Evolutionary conservation across 2,113 vertebrate genomes (phyloP).

Genomic region (Abramis brama): DNA sequence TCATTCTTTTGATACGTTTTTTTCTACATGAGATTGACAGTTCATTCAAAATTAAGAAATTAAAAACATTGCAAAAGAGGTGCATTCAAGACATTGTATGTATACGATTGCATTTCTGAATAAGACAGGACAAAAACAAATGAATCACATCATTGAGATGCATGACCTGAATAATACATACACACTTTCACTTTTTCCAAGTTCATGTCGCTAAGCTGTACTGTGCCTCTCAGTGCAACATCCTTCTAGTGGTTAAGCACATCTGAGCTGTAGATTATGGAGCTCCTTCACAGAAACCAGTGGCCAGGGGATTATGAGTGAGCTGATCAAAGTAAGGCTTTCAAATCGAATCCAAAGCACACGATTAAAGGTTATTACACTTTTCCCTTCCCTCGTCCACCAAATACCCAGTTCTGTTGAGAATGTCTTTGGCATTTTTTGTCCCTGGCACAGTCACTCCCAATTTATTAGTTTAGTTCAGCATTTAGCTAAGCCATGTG

Average conservation of each 20-base stretch:
- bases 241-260: slow-evolving; percentile 13
- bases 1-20: neutral
- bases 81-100: neutral
- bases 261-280: slow-evolving; percentile 30
- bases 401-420: neutral
- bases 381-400: slow-evolving; percentile 1
- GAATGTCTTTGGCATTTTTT: neutral
- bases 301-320: slow-evolving; percentile 23
- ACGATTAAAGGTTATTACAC: slow-evolving; percentile 22
- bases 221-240: neutral
- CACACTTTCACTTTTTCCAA: slow-evolving; percentile 11
- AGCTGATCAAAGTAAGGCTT: slow-evolving; percentile 20
- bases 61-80: neutral
- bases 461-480: neutral
- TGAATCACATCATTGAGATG: neutral
- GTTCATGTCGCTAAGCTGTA: slow-evolving; percentile 4
- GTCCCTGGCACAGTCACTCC: neutral
- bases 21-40: neutral
- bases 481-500: slow-evolving; percentile 9
- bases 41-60: neutral
- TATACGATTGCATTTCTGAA: neutral
- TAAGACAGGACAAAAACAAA: neutral
- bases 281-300: slow-evolving; percentile 10
- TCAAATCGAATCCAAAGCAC: slow-evolving; percentile 17
- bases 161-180: neutral